Evolutionary conservation across 2,797 vertebrate species (phyloP), one percentile per base, ranked within the genome.

Genomic region (Dipus sagitta): DNA sequence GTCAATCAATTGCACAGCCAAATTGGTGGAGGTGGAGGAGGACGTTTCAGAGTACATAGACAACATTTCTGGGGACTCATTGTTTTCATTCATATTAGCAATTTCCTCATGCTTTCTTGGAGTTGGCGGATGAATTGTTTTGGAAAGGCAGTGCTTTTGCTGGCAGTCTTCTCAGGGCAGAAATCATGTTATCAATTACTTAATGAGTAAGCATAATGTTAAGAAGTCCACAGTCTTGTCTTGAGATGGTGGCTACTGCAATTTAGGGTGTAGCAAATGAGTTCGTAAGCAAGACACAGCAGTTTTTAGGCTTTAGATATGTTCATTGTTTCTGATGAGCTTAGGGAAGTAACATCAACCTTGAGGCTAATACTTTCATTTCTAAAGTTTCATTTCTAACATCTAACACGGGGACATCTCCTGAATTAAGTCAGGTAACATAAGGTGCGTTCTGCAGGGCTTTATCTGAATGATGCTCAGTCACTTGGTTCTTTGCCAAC

Each of bases 51-150:
- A 58, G 10, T 4, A 62, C 0, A 76, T 8, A 94, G 79, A 79
- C 87, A 86, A 67, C 2, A 15, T 47, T 86, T 47, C n/a, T 88
- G 68, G 30, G 21, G 65, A 77, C 18, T 90, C 68, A 38, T 14
- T 77, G 2, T 91, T 88, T 84, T 18, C 86, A 93, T 90, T 47
- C 54, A n/a, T 38, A 23, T 64, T 72, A 62, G 70, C 34, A 82
- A 75, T 87, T 96, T 75, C 32, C 32, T 92, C 89, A 70, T 38
- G 6, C 32, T 91, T 89, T 81, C 30, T 90, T 96, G 90, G n/a
- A 71, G 32, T 90, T 30, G 42, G 67, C 88, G 5, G 18, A 64
- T 78, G 34, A 76, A 68, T 78, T 68, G 32, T 67, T 82, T 82
- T 96, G 42, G 47, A 75, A 47, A 82, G 42, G 4, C 7, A 58